These are phyloP conservation scores for Cyclina sinensis DNA, from an alignment of 1,140 invertebrate genomes.

Conservation along the genomic window DNA sequence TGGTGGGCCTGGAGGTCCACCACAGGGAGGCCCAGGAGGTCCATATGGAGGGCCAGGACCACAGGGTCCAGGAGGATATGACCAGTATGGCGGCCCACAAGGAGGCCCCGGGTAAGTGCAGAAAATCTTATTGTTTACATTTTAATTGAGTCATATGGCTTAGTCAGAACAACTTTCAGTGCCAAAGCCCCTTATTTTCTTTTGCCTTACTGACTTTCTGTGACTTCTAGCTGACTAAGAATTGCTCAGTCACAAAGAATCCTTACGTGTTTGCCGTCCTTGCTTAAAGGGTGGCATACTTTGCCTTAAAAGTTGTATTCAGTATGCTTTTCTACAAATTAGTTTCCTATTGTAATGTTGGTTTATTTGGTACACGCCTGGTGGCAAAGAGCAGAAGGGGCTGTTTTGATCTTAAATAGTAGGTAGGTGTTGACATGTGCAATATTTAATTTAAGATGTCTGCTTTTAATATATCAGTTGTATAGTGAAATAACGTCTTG, in stretches of 20 bases:
- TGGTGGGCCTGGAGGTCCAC: constrained; percentile 86
- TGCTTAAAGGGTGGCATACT: too few relatives aligned
- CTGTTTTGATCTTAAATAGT: neutral
- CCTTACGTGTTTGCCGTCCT: too few relatives aligned
- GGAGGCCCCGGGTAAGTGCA: constrained; percentile 39
- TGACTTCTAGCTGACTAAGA: too few relatives aligned
- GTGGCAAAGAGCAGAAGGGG: constrained; percentile 15
- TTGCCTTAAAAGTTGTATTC: too few relatives aligned
- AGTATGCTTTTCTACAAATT: too few relatives aligned
- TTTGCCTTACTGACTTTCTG: neutral
- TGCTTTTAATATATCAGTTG: neutral
- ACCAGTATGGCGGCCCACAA: constrained; percentile 74
- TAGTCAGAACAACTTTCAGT: neutral
- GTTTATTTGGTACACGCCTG: neutral
- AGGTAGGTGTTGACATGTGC: constrained; percentile 36
- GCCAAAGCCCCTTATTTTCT: neutral
- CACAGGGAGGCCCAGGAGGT: constrained; percentile 75
- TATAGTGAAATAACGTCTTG: neutral
- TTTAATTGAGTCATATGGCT: too few relatives aligned
- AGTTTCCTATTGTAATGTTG: too few relatives aligned
- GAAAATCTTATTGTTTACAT: too few relatives aligned
- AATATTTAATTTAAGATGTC: neutral
- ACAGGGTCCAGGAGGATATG: constrained; percentile 86
- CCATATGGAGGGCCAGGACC: constrained; percentile 75
- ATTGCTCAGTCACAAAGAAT: too few relatives aligned